phyloP scores from a whole-genome alignment of 92 coral and sea anemone genomes.

The Siderastrea siderea region DNA sequence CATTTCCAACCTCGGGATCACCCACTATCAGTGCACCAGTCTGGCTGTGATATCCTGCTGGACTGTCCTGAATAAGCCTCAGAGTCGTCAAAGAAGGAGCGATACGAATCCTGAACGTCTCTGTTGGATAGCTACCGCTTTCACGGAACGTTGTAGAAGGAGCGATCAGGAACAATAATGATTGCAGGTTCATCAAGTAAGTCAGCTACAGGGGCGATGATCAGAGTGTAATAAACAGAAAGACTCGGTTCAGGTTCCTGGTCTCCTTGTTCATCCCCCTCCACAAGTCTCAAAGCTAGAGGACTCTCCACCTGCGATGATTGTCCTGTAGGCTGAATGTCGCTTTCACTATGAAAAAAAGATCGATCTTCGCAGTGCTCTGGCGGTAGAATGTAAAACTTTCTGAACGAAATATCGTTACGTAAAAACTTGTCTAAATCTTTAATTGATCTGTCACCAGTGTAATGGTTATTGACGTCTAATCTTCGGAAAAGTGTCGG shows the following conservation, averaged over 20 bases:
- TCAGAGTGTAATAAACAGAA: too few species aligned
- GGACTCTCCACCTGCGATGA: neutral
- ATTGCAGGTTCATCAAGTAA: too few species aligned
- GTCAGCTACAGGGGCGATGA: too few species aligned
- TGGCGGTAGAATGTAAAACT: neutral
- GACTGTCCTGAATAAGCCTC: too few species aligned
- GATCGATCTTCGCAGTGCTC: constrained; percentile 9
- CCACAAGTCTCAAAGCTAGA: neutral
- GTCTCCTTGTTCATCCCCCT: neutral
- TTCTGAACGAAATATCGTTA: neutral
- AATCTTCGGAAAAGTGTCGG: neutral
- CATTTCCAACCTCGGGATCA: neutral
- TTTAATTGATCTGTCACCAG: neutral
- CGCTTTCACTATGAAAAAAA: neutral
- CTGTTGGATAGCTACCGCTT: neutral
- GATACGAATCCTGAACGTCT: neutral
- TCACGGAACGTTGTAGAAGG: neutral
- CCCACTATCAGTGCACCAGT: too few species aligned
- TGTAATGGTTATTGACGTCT: neutral
- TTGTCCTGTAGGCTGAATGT: neutral
- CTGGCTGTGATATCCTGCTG: too few species aligned
- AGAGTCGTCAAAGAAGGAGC: neutral
- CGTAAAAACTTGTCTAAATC: neutral
- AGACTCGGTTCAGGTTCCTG: neutral
- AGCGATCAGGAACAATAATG: too few species aligned